These are phyloP conservation scores for Drosophila paramelanica DNA, from an alignment of 2,888 invertebrate genomes.

Conservation along the genomic window DNA sequence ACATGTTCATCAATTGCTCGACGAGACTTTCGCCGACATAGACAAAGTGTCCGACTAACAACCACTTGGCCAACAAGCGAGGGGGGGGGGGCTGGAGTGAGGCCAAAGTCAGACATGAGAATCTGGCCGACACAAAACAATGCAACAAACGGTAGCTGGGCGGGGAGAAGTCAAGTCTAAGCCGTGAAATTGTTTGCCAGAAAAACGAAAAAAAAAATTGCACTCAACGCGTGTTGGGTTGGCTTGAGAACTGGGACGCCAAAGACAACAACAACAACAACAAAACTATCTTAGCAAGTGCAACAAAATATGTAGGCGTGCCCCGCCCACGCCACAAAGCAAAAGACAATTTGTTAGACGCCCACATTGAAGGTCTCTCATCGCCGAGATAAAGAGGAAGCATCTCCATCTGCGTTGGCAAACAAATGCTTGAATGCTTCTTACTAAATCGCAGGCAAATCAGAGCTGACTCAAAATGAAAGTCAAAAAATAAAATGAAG, in stretches of 20 bases:
- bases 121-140: conserved; percentile 50
- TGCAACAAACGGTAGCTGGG: conserved; percentile 34
- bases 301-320: conserved; percentile 36
- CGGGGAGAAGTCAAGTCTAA: conserved; percentile 49
- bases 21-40: conserved; percentile 62
- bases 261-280: conserved; percentile 12
- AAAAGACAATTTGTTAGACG: conserved; percentile 58
- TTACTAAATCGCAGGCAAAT: conserved; percentile 36
- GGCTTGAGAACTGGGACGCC: conserved; percentile 50
- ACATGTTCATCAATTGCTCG: conserved; percentile 80
- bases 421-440: conserved; percentile 23
- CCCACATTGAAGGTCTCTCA: conserved; percentile 43
- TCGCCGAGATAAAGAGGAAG: conserved; percentile 1
- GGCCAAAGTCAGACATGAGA: conserved; percentile 37
- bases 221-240: conserved; percentile 3
- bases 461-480: conserved; percentile 6
- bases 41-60: conserved; percentile 67
- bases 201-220: conserved; percentile 38
- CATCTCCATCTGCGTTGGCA: conserved; percentile 21
- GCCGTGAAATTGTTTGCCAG: conserved; percentile 56
- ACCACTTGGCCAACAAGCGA: conserved; percentile 22
- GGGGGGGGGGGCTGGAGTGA: neutral
- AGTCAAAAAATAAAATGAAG: neutral
- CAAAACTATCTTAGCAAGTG: conserved; percentile 40
- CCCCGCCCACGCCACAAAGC: conserved; percentile 32